phyloP scores from a whole-genome alignment of 2,113 vertebrate genomes.

The Alectura lathami region DNA sequence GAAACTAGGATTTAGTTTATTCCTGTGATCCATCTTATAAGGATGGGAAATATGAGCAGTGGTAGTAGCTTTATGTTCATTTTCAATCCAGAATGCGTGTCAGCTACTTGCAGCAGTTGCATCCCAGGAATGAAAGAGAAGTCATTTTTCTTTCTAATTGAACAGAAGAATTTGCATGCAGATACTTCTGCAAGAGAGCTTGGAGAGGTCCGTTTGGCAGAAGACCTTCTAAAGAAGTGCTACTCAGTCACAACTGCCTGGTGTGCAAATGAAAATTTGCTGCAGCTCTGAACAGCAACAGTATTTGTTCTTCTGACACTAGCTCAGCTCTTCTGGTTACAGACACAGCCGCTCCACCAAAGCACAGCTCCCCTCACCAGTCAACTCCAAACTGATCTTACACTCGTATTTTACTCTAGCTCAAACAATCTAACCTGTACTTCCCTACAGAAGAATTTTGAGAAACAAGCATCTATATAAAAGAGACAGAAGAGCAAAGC shows the following conservation, averaged over 20 bases:
- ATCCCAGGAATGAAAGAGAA: background rate
- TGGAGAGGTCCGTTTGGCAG: background rate
- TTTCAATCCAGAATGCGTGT: background rate
- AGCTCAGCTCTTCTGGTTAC: background rate
- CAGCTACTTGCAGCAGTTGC: background rate
- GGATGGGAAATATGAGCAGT: background rate
- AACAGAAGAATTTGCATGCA: background rate
- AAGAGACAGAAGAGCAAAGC: background rate
- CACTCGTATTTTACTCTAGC: background rate
- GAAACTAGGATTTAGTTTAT: background rate
- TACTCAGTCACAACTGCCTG: background rate
- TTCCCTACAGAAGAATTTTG: slow-evolving; percentile 3
- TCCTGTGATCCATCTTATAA: background rate
- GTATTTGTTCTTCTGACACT: background rate
- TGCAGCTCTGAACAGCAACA: background rate
- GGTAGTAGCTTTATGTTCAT: background rate
- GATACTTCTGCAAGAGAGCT: background rate
- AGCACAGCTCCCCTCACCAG: background rate
- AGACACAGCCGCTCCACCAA: background rate
- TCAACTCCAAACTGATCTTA: background rate
- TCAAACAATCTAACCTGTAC: background rate
- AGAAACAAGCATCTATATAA: background rate
- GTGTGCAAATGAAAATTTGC: background rate
- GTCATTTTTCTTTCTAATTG: background rate
- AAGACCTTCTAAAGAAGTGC: background rate